Evolutionary conservation across 2,797 vertebrate species (phyloP).

Genomic region (Otolemur crassicaudatus): DNA sequence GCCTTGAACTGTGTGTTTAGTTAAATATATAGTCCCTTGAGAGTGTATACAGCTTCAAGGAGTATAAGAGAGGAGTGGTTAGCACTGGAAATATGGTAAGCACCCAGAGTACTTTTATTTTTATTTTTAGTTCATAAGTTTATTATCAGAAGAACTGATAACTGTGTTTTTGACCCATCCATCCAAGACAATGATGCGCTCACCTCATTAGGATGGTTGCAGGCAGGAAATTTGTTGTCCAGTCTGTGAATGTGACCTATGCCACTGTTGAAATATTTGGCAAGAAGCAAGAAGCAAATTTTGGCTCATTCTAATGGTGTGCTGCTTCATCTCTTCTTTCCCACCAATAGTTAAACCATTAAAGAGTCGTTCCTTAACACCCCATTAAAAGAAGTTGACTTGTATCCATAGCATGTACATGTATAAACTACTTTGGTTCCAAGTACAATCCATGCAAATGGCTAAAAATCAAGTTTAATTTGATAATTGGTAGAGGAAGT

Average conservation of each 20-base stretch:
- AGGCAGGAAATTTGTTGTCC: slow-evolving; percentile 75
- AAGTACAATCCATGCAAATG: slow-evolving; percentile 79
- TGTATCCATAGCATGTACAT: slow-evolving; percentile 77
- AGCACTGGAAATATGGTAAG: slow-evolving; percentile 64
- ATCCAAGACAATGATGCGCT: slow-evolving; percentile 64
- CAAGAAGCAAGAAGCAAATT: slow-evolving; percentile 63
- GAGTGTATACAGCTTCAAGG: slow-evolving; percentile 76
- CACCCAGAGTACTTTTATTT: slow-evolving; percentile 75
- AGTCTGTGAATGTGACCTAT: slow-evolving; percentile 65
- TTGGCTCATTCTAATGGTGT: slow-evolving; percentile 81
- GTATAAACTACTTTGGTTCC: slow-evolving; percentile 81
- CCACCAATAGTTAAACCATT: slow-evolving; percentile 84
- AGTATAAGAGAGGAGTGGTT: slow-evolving; percentile 65
- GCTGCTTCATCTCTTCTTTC: slow-evolving; percentile 79
- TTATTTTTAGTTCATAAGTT: slow-evolving; percentile 84
- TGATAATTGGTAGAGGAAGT: slow-evolving; percentile 84
- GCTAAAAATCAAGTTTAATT: slow-evolving; percentile 85
- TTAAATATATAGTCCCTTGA: slow-evolving; percentile 84
- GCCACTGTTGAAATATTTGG: slow-evolving; percentile 59
- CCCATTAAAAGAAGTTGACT: slow-evolving; percentile 81
- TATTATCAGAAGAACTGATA: slow-evolving; percentile 82
- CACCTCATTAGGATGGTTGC: slow-evolving; percentile 64
- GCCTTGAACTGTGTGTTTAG: slow-evolving; percentile 72
- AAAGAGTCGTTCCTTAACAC: slow-evolving; percentile 79
- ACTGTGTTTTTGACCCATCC: slow-evolving; percentile 71